Evolutionary conservation across 2,888 invertebrate genomes (phyloP).

Genomic region (Chesias legatella): DNA sequence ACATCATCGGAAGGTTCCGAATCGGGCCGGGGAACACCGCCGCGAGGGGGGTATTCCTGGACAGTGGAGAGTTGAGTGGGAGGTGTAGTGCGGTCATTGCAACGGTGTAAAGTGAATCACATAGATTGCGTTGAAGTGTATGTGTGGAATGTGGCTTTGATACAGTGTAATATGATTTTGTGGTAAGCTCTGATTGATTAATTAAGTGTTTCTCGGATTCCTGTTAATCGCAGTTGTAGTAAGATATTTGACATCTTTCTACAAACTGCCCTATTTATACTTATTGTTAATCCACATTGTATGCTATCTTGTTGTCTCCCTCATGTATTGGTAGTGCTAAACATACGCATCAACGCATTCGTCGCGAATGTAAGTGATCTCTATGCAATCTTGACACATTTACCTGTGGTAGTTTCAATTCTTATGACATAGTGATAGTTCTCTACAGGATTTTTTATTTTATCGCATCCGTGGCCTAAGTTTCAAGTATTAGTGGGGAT

Average conservation of each 20-base stretch:
- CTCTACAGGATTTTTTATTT: slow-evolving; percentile 29
- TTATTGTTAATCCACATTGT: neutral
- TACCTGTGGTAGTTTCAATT: slow-evolving; percentile 19
- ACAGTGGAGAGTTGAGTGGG: too few species aligned
- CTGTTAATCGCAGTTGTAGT: neutral
- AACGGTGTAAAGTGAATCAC: too few species aligned
- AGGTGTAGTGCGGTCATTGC: too few species aligned
- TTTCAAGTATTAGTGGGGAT: slow-evolving; percentile 39
- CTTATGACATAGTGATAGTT: slow-evolving; percentile 36
- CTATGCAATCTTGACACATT: slow-evolving; percentile 39
- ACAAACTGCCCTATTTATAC: neutral
- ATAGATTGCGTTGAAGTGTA: too few species aligned
- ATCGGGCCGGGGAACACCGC: neutral
- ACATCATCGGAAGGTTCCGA: too few species aligned
- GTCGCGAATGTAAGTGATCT: slow-evolving; percentile 19
- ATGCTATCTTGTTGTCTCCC: neutral
- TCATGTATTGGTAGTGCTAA: neutral
- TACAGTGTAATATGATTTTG: too few species aligned
- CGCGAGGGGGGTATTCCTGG: neutral
- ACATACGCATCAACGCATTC: slow-evolving; percentile 7
- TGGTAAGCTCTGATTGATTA: too few species aligned
- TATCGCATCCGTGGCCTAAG: slow-evolving; percentile 38
- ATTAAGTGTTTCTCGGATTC: too few species aligned
- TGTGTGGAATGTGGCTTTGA: neutral
- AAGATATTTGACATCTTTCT: too few species aligned